Evolutionary conservation across 2,888 invertebrate species (phyloP).

Genomic region (Melolontha melolontha): DNA sequence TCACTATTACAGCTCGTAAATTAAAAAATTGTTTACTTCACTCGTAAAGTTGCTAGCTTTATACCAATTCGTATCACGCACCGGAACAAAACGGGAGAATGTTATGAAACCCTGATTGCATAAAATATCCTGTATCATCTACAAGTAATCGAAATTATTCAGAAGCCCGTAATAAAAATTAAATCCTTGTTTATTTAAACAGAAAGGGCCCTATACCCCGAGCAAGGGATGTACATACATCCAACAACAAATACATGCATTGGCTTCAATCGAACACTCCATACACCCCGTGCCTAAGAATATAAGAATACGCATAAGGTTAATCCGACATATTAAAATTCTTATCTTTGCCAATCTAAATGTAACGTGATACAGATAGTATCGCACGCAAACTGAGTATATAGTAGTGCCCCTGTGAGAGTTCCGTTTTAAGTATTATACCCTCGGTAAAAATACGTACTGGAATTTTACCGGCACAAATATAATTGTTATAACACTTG

Average conservation of each 20-base stretch:
- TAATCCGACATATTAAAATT: conserved; percentile 65
- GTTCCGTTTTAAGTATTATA: conserved; percentile 26
- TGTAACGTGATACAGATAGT: conserved; percentile 61
- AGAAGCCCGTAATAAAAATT: conserved; percentile 50
- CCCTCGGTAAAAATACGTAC: conserved; percentile 23
- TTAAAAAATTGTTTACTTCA: too few relatives aligned
- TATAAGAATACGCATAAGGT: conserved; percentile 63
- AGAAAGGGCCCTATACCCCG: conserved; percentile 23
- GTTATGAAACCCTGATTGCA: too few relatives aligned
- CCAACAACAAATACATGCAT: not conserved
- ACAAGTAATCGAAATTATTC: conserved; percentile 53
- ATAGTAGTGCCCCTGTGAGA: conserved; percentile 27
- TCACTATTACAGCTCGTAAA: too few relatives aligned
- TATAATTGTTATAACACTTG: conserved; percentile 44
- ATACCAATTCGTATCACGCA: too few relatives aligned
- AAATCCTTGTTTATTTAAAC: conserved; percentile 53
- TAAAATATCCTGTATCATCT: too few relatives aligned
- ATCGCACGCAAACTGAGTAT: conserved; percentile 17
- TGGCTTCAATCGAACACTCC: not conserved
- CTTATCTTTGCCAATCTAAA: conserved; percentile 61
- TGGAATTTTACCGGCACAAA: conserved; percentile 33
- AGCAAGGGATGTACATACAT: conserved; percentile 24
- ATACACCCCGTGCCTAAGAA: conserved; percentile 38
- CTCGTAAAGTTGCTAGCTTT: too few relatives aligned
- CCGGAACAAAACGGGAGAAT: too few relatives aligned